These are phyloP conservation scores for Acinonyx jubatus DNA, from an alignment of 2,113 vertebrate species.

Conservation along the genomic window DNA sequence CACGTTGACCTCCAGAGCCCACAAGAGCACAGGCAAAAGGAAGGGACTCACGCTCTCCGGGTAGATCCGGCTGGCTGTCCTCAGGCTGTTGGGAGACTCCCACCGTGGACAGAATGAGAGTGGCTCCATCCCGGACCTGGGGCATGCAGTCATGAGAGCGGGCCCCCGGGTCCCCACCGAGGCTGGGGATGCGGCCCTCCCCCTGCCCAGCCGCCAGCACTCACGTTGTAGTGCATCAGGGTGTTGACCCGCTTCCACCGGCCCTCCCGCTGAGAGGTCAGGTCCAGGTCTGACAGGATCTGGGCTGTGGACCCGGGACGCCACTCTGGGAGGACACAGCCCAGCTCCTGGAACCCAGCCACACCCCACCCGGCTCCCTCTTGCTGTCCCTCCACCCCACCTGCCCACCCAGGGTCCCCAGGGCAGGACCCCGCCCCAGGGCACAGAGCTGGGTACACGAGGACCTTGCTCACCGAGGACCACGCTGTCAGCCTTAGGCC, in stretches of 20 bases:
- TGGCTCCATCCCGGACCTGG: conserved; percentile 96
- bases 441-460: neutral
- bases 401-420: accelerated
- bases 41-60: conserved; percentile 92
- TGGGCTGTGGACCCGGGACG: conserved; percentile 98
- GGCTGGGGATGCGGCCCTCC: accelerated
- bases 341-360: neutral
- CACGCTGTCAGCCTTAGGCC: conserved; percentile 93
- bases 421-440: neutral
- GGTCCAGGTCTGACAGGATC: conserved; percentile 96
- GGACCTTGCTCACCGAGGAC: conserved; percentile 89
- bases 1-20: neutral
- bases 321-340: conserved; percentile 90
- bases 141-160: neutral
- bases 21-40: accelerated
- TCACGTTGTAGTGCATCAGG: conserved; percentile 98
- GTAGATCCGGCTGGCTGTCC: conserved; percentile 96
- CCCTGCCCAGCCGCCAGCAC: conserved; percentile 72
- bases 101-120: conserved; percentile 93
- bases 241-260: conserved; percentile 97
- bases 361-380: too few species aligned
- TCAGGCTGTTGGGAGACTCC: conserved; percentile 94
- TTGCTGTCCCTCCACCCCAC: accelerated
- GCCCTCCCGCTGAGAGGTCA: conserved; percentile 98
- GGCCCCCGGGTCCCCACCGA: accelerated